phyloP scores from a whole-genome alignment of 2,888 invertebrate species.

The Plusia festucae region DNA sequence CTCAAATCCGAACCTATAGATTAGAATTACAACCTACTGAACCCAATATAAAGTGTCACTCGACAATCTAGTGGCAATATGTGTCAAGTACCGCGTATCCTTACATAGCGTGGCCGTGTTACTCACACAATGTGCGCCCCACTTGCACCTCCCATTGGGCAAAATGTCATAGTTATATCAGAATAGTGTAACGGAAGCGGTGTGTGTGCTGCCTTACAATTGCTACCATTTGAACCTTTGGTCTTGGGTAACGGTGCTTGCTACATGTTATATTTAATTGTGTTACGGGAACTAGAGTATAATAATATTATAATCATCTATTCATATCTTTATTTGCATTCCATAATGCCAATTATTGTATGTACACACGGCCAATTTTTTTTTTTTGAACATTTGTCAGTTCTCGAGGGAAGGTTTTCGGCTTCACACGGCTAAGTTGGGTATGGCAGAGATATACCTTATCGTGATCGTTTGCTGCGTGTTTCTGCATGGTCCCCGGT shows the following conservation, averaged over 20 bases:
- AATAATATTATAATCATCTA: too few species aligned
- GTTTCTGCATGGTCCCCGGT: too few species aligned
- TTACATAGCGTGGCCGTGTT: slow-evolving; percentile 62
- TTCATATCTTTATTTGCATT: too few species aligned
- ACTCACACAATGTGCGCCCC: slow-evolving; percentile 60
- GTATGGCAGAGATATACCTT: too few species aligned
- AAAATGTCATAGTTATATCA: slow-evolving; percentile 87
- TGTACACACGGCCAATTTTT: too few species aligned
- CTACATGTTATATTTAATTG: not conserved
- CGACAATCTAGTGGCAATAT: slow-evolving; percentile 53
- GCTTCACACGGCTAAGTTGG: too few species aligned
- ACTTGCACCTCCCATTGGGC: slow-evolving; percentile 80
- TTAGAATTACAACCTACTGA: slow-evolving; percentile 28
- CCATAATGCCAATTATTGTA: too few species aligned
- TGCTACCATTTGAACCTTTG: slow-evolving; percentile 70
- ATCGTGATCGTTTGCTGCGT: too few species aligned
- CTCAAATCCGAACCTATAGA: not conserved
- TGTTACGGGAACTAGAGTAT: not conserved
- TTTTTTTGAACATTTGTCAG: too few species aligned
- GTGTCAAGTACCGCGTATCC: slow-evolving; percentile 65
- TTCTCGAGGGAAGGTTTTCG: too few species aligned
- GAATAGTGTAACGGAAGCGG: slow-evolving; percentile 85
- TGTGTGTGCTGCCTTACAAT: slow-evolving; percentile 75
- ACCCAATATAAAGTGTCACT: slow-evolving; percentile 49
- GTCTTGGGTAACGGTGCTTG: slow-evolving; percentile 62